Base-by-base conservation (phyloP, 2,113 vertebrate species). In the Toxostoma redivivum region DNA sequence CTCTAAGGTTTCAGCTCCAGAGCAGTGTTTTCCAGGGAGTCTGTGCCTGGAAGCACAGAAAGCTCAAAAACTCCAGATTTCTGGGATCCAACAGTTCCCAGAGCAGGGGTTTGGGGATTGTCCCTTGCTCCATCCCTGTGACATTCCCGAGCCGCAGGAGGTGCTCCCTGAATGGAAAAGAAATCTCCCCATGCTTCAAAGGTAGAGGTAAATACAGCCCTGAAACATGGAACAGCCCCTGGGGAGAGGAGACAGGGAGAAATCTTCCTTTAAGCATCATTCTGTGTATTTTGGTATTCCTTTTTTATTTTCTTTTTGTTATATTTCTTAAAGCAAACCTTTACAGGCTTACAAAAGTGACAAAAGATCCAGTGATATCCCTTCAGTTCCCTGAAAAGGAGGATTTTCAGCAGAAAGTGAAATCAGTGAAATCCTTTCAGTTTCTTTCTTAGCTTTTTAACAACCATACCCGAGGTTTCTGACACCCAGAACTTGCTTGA, bases 371-470 rank as follows among this genome's bases (percentile, higher is more conserved):
- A 9, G 40, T 4, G 66, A 78, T 91, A n/a, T 27, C 54, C 66
- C 54, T 92, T 82, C 74, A 85, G 83, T 37, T 78, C 37, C 16
- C 27, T 65, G 58, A 81, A 90, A 96, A 40, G 60, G 70, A 81
- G 72, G 60, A 90, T 96, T 95, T 95, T 67, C 67, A 65, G 90
- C 58, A 62, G 62, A 62, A 78, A 84, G 25, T 61, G 48, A 90
- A 94, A 94, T 90, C 81, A 7, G 65, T 81, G 62, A 81, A 95
- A 93, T 86, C 67, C 83, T 81, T 83, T 87, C 66, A 47, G 40
- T 84, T 92, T 27, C 64, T 93, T 76, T 85, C 84, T 76, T 22
- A 42, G 85, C 45, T 91, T 96, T 92, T 71, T 81, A 92, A 87
- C 71, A 81, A 83, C 87, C 66, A 5, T 85, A 51, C 35, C 82